These are phyloP conservation scores for Euspilapteryx auroguttella DNA, from an alignment of 2,888 invertebrate species.

Conservation along the genomic window DNA sequence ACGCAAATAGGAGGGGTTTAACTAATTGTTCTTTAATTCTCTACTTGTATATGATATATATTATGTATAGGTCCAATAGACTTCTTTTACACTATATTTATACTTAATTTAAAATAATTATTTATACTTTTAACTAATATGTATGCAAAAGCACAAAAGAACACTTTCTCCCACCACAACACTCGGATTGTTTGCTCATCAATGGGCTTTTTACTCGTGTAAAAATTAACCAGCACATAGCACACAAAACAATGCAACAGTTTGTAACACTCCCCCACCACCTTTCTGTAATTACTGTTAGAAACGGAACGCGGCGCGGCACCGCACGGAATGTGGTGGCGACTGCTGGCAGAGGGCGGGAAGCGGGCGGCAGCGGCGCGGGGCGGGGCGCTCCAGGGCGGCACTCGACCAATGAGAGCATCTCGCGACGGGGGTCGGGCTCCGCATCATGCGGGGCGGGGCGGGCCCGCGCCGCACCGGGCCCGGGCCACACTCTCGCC, in stretches of 20 bases:
- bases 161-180: slow-evolving; percentile 4
- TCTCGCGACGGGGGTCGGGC: slow-evolving; percentile 21
- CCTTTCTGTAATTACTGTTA: slow-evolving; percentile 3
- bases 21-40: too few relatives aligned
- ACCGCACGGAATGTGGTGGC: slow-evolving; percentile 5
- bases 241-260: slow-evolving; percentile 4
- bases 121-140: too few relatives aligned
- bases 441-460: slow-evolving; percentile 18
- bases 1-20: too few relatives aligned
- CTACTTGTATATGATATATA: too few relatives aligned
- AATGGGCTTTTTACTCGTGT: background rate
- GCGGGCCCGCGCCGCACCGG: slow-evolving; percentile 36
- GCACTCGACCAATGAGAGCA: slow-evolving; percentile 9
- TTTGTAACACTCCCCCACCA: slow-evolving; percentile 5
- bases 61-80: too few relatives aligned
- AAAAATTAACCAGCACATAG: slow-evolving; percentile 2
- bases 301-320: slow-evolving; percentile 6
- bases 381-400: slow-evolving; percentile 5
- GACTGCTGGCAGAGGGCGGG: slow-evolving; percentile 10
- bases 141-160: slow-evolving; percentile 10
- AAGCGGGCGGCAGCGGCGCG: slow-evolving; percentile 6
- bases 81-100: too few relatives aligned
- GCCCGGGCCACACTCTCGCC: slow-evolving; percentile 50
- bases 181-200: background rate
- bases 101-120: too few relatives aligned